phyloP scores from a whole-genome alignment of 2,797 vertebrate species.

The Sorex maritimensis region DNA sequence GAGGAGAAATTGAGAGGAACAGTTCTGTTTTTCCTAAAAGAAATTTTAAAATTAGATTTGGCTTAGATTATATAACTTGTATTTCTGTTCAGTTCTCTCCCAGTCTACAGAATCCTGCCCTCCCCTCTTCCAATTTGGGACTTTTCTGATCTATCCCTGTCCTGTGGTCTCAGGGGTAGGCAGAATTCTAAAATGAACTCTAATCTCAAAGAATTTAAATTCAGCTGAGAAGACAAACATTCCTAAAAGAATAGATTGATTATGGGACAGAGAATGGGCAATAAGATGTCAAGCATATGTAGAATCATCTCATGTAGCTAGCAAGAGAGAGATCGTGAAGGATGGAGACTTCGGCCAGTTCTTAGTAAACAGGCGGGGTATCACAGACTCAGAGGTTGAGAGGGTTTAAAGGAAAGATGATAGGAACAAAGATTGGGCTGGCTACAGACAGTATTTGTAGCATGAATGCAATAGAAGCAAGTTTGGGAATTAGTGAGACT shows the following conservation, averaged over 20 bases:
- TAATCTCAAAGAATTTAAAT: slow-evolving; percentile 2
- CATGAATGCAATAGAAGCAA: slow-evolving; percentile 72
- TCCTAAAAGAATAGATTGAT: slow-evolving; percentile 10
- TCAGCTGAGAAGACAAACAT: neutral
- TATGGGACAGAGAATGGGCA: slow-evolving; percentile 35
- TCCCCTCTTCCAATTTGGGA: neutral
- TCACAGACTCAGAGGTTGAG: neutral
- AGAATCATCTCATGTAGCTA: neutral
- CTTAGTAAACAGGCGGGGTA: neutral
- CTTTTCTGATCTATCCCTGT: neutral
- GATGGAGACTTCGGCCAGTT: neutral
- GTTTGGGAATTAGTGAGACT: slow-evolving; percentile 82
- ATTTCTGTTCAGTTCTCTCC: neutral
- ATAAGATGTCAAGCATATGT: neutral
- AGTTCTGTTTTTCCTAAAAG: slow-evolving; percentile 52
- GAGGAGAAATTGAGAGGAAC: neutral
- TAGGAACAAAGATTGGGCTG: slow-evolving; percentile 27
- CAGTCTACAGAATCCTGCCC: neutral
- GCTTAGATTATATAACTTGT: neutral
- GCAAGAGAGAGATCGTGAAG: neutral
- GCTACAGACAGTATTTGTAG: slow-evolving; percentile 69
- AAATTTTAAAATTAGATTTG: slow-evolving; percentile 43
- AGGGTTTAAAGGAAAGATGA: slow-evolving; percentile 7
- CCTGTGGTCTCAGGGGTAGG: neutral
- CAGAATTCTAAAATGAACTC: neutral